Percentiles rank a stretch among this genome's conserved stretches.
These are phyloP conservation scores for Protobothrops flavoviridis DNA, from an alignment of 2,113 vertebrate genomes.

Conservation along the genomic window DNA sequence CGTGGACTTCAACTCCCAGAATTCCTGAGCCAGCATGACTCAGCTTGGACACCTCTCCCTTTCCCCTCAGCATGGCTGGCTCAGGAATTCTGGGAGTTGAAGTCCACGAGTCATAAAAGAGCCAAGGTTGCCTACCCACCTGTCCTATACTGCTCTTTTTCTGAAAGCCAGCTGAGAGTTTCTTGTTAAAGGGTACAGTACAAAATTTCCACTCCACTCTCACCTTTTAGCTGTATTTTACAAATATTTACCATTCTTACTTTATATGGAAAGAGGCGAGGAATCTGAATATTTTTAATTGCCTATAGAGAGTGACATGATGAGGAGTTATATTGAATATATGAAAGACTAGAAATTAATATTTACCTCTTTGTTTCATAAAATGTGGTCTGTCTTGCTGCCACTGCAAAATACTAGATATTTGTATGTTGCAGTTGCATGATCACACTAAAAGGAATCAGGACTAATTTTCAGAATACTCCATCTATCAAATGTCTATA, in stretches of 20 bases:
- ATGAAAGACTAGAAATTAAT: not conserved
- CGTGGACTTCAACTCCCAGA: too few species aligned
- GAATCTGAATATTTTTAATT: constrained; percentile 1
- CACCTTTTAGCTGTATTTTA: not conserved
- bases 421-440: not conserved
- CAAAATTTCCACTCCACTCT: not conserved
- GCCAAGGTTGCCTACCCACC: too few species aligned
- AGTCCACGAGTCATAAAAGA: too few species aligned
- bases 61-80: too few species aligned
- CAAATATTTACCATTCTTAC: constrained; percentile 3
- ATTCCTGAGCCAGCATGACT: too few species aligned
- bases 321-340: not conserved
- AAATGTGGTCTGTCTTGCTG: not conserved
- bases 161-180: not conserved
- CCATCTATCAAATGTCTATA: not conserved
- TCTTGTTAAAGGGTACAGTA: not conserved
- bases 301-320: not conserved
- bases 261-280: not conserved
- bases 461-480: not conserved
- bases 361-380: not conserved
- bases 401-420: not conserved
- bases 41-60: too few species aligned
- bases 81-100: too few species aligned
- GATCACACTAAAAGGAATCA: not conserved
- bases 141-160: not conserved